Percentiles rank a stretch among this genome's conserved stretches.
Conservation (phyloP, 2,797 vertebrate genomes). For the Coregonus sp. region DNA sequence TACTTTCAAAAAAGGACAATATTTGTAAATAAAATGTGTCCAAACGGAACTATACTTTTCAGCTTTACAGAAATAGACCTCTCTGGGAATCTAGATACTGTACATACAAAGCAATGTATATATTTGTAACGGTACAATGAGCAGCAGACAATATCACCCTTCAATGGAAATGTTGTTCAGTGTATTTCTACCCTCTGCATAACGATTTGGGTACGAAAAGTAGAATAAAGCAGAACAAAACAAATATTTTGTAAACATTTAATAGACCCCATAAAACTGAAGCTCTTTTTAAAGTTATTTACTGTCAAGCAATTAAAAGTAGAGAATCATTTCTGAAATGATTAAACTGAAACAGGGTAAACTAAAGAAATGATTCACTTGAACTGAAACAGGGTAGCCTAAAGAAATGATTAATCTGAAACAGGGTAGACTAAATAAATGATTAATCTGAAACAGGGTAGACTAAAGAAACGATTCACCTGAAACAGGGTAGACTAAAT, state of each 20-base stretch:
- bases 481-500: too few relatives aligned
- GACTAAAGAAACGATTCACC: too few relatives aligned
- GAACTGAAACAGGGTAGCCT: too few relatives aligned
- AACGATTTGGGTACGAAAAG: not conserved
- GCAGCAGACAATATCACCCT: conserved; percentile 65
- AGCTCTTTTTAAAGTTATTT: not conserved
- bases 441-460: too few relatives aligned
- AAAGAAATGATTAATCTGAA: too few relatives aligned
- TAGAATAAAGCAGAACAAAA: not conserved
- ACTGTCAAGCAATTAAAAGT: not conserved
- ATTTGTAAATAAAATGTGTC: conserved; percentile 26
- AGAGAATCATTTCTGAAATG: not conserved
- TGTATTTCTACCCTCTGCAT: conserved; percentile 47
- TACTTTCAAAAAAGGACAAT: not conserved
- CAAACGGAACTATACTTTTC: conserved; percentile 62
- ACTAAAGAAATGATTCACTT: not conserved
- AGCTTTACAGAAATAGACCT: conserved; percentile 72
- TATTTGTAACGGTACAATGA: conserved; percentile 49
- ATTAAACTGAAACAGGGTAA: not conserved
- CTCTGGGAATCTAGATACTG: conserved; percentile 75
- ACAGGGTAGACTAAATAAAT: too few relatives aligned
- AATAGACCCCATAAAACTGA: not conserved
- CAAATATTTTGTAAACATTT: not conserved
- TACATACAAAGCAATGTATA: conserved; percentile 68
- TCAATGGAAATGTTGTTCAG: conserved; percentile 48